Percentiles rank a stretch among this genome's conserved stretches.
Conservation (phyloP, 2,888 invertebrate genomes). For the Crematogaster levior region DNA sequence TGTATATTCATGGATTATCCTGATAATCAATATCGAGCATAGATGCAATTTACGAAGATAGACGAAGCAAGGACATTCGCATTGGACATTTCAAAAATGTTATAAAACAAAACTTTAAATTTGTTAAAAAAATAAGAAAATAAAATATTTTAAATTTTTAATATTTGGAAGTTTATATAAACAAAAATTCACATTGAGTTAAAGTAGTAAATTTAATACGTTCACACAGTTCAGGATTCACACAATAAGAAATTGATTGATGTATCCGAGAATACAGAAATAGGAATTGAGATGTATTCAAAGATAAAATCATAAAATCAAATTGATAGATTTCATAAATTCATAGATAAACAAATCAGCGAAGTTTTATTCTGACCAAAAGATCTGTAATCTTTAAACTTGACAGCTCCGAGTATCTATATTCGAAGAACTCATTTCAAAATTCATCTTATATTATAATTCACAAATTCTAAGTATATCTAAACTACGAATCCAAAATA, state of each 20-base stretch:
- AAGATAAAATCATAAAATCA: background rate
- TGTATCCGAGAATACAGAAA: background rate
- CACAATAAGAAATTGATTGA: background rate
- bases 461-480: background rate
- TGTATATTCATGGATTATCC: constrained; percentile 1
- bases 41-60: background rate
- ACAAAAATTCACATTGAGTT: background rate
- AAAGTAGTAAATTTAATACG: background rate
- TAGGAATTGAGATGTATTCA: background rate
- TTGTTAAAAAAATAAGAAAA: background rate
- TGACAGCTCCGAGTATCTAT: background rate
- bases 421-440: background rate
- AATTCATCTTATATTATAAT: background rate
- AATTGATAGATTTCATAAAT: constrained; percentile 9
- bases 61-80: background rate
- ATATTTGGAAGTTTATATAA: background rate
- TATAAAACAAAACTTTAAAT: background rate
- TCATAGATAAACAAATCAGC: background rate
- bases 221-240: background rate
- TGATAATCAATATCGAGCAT: background rate
- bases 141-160: background rate
- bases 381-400: background rate
- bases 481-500: background rate
- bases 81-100: background rate
- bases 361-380: background rate